Percentiles rank a stretch among this genome's conserved stretches.
Conservation (phyloP, 2,888 invertebrate species). For the Aplocera efformata region DNA sequence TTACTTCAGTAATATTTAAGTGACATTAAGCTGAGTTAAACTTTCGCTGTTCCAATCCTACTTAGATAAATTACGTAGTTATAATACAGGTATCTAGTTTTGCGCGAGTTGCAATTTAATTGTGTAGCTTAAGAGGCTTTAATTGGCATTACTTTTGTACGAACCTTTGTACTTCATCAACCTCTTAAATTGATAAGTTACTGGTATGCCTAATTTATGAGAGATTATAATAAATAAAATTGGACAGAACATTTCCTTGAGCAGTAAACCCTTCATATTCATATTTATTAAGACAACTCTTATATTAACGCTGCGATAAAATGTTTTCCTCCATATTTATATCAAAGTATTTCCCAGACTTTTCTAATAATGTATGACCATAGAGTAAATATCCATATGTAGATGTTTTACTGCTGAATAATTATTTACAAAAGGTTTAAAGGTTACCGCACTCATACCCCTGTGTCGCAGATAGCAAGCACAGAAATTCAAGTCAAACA, state of each 20-base stretch:
- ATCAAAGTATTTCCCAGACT: constrained; percentile 15
- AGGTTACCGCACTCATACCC: too few relatives aligned
- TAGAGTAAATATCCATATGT: constrained; percentile 11
- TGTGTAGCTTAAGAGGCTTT: constrained; percentile 7
- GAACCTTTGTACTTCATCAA: neutral
- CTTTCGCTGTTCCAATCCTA: constrained; percentile 5
- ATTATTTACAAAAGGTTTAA: too few relatives aligned
- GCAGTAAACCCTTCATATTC: constrained; percentile 37
- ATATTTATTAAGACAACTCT: constrained; percentile 38
- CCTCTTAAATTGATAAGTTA: neutral
- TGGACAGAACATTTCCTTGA: constrained; percentile 16
- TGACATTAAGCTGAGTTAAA: constrained; percentile 12
- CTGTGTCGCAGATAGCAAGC: too few relatives aligned
- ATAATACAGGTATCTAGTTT: constrained; percentile 7
- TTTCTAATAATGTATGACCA: constrained; percentile 21
- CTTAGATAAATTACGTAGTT: constrained; percentile 5
- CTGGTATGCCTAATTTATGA: constrained; percentile 2
- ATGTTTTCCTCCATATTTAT: constrained; percentile 18
- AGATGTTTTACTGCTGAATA: constrained; percentile 7
- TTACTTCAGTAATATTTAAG: constrained; percentile 1
- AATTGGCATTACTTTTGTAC: constrained; percentile 1
- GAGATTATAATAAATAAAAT: constrained; percentile 16
- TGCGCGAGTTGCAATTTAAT: constrained; percentile 8
- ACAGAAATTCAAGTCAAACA: too few relatives aligned
- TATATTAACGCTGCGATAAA: constrained; percentile 32